Conservation (phyloP, 2,888 invertebrate genomes). For the Leptothorax acervorum region DNA sequence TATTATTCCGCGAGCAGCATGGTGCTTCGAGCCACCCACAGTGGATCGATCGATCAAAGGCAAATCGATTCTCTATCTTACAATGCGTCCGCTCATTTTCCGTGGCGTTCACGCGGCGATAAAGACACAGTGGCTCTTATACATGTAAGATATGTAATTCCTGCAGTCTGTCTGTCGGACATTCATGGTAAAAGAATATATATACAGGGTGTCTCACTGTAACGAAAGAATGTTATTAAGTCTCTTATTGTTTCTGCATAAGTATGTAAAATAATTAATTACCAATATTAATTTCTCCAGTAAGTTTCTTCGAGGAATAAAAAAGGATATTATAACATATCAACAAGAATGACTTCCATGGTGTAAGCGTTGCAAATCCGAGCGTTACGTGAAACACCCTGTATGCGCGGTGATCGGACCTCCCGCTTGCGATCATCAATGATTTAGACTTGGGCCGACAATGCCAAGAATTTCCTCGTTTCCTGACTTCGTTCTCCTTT, state of each 20-base stretch:
- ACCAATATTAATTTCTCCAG: not conserved
- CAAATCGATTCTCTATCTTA: conserved; percentile 66
- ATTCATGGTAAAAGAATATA: conserved; percentile 52
- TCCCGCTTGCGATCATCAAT: conserved; percentile 74
- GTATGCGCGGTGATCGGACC: conserved; percentile 68
- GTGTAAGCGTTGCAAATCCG: conserved; percentile 5
- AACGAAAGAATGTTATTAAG: not conserved
- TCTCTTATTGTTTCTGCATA: not conserved
- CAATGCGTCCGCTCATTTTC: conserved; percentile 67
- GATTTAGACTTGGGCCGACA: conserved; percentile 67
- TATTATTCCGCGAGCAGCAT: conserved; percentile 45
- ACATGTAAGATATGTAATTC: conserved; percentile 53
- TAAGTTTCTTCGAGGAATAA: not conserved
- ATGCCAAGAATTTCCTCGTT: conserved; percentile 70
- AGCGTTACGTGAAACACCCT: conserved; percentile 26
- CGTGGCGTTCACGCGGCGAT: conserved; percentile 63
- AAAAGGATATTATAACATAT: not conserved
- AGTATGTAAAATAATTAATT: not conserved
- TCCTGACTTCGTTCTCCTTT: conserved; percentile 55
- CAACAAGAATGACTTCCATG: not conserved
- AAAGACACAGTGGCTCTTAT: conserved; percentile 56
- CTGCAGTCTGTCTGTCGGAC: conserved; percentile 48
- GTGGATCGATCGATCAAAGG: conserved; percentile 67
- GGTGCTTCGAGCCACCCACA: conserved; percentile 49
- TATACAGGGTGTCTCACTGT: conserved; percentile 28